phyloP scores from a whole-genome alignment of 2,797 vertebrate species.

The Cossypha dichroa region DNA sequence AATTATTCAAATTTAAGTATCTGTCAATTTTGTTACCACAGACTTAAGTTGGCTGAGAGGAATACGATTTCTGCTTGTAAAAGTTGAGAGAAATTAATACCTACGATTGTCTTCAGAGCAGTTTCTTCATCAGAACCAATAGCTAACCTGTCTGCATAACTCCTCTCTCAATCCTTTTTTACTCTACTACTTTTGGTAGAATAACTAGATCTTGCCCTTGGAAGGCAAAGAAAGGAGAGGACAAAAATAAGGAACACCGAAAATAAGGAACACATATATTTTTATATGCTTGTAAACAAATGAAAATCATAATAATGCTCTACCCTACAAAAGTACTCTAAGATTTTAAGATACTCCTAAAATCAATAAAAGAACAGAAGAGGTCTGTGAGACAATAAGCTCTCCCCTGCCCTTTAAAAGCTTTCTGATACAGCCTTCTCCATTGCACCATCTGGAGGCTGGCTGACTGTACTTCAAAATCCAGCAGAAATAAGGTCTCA shows the following conservation, averaged over 20 bases:
- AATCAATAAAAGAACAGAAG: not conserved
- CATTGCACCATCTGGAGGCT: not conserved
- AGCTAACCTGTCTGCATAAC: not conserved
- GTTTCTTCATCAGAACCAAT: not conserved
- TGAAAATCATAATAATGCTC: not conserved
- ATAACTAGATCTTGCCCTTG: not conserved
- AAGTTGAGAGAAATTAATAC: not conserved
- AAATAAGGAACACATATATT: accelerated
- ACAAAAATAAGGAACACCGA: not conserved
- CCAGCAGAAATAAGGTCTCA: not conserved
- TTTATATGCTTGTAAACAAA: not conserved
- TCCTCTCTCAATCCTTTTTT: not conserved
- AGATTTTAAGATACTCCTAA: not conserved
- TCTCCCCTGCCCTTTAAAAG: not conserved
- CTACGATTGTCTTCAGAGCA: not conserved
- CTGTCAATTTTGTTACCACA: not conserved
- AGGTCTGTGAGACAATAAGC: not conserved
- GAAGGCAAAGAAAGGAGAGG: not conserved
- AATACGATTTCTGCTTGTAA: not conserved
- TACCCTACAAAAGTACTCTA: not conserved
- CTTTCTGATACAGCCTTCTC: not conserved
- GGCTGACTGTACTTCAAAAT: not conserved
- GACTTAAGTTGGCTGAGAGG: not conserved
- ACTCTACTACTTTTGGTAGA: not conserved
- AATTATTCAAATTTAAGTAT: not conserved